These are phyloP conservation scores for Craterocephalus amniculus DNA, from an alignment of 2,797 vertebrate species.

Conservation along the genomic window DNA sequence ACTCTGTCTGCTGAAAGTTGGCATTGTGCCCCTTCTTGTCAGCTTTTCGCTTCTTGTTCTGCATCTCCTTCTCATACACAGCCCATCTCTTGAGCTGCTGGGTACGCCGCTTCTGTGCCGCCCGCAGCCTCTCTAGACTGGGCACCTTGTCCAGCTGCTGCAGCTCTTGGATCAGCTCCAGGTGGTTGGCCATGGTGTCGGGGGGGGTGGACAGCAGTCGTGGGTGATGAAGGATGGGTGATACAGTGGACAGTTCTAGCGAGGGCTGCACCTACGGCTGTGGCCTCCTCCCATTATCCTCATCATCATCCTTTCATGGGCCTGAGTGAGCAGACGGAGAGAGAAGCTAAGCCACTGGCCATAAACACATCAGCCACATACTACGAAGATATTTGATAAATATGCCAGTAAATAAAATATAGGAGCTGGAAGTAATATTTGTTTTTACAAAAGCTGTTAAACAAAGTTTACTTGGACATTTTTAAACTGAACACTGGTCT, in stretches of 20 bases:
- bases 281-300: constrained; percentile 67
- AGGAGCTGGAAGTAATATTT: constrained; percentile 2
- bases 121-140: constrained; percentile 93
- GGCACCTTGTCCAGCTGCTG: constrained; percentile 97
- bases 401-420: constrained; percentile 31
- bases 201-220: constrained; percentile 3
- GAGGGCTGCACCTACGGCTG: constrained; percentile 71
- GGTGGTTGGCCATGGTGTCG: constrained; percentile 89
- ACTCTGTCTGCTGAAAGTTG: constrained; percentile 59
- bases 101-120: constrained; percentile 92
- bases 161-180: constrained; percentile 95
- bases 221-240: constrained; percentile 17
- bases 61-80: constrained; percentile 95
- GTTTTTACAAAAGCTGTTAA: background rate
- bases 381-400: constrained; percentile 22
- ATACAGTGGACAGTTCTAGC: constrained; percentile 49
- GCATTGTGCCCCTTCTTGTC: constrained; percentile 87
- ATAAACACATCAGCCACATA: constrained; percentile 21
- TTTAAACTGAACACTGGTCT: constrained; percentile 21
- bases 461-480: constrained; percentile 1
- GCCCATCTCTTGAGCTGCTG: constrained; percentile 99
- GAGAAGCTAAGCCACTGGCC: constrained; percentile 13
- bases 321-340: too few relatives aligned
- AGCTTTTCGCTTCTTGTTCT: constrained; percentile 91
- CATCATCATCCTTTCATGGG: constrained; percentile 50